Percentiles rank a stretch among this genome's conserved stretches.
Evolutionary conservation across 30 jellyfish, hydroid and myxozoan genomes (phyloP).

Genomic region (Haliclystus octoradiatus): DNA sequence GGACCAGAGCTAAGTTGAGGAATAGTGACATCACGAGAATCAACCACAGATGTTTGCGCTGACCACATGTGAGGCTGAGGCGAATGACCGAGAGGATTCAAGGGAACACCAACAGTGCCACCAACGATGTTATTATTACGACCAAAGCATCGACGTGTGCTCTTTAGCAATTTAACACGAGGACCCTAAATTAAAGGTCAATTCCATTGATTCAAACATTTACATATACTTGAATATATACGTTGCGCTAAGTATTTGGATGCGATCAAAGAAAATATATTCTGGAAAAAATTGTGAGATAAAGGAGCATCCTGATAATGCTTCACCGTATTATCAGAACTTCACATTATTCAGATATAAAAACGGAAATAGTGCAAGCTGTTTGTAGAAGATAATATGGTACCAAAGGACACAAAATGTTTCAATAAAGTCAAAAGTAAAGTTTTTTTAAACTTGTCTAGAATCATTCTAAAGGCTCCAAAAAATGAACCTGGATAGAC

Average conservation of each 20-base stretch:
- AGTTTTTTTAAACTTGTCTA: too few species aligned
- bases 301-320: background rate
- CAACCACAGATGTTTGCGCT: background rate
- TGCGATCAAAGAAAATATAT: background rate
- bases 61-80: background rate
- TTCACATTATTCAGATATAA: too few species aligned
- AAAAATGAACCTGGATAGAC: too few species aligned
- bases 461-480: too few species aligned
- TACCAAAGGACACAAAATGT: too few species aligned
- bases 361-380: too few species aligned
- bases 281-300: background rate
- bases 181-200: conserved; percentile 46
- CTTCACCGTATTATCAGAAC: background rate
- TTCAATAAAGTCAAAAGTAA: too few species aligned
- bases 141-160: conserved; percentile 59
- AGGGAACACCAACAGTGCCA: background rate
- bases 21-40: background rate
- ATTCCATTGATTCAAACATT: background rate
- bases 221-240: too few species aligned
- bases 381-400: too few species aligned
- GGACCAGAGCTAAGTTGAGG: background rate
- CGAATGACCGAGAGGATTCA: background rate
- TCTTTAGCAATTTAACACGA: conserved; percentile 63
- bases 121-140: background rate
- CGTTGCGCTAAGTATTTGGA: too few species aligned